Percentiles rank a stretch among this genome's conserved stretches.
Conservation (phyloP, 2,797 vertebrate genomes). For the Alcedo atthis region DNA sequence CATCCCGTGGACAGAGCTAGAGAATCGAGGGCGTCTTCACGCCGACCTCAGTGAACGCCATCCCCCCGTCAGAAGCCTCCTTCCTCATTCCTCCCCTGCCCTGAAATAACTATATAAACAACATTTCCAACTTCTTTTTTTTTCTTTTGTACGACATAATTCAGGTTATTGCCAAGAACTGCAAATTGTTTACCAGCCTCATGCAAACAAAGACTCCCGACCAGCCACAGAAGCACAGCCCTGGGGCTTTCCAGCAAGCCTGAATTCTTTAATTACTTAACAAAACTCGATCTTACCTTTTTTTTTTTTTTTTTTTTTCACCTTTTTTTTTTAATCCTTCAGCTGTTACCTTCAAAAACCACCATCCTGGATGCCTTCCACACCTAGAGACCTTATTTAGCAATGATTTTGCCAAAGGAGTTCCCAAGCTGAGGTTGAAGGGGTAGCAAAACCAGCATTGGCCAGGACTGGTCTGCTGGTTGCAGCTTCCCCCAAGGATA, state of each 20-base stretch:
- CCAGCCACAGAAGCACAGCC: constrained; percentile 29
- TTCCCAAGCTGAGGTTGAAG: neutral
- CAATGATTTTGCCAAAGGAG: neutral
- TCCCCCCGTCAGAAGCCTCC: neutral
- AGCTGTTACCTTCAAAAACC: constrained; percentile 34
- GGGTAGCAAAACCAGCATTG: accelerated
- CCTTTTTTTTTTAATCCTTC: neutral
- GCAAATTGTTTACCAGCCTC: constrained; percentile 49
- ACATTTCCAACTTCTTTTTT: neutral
- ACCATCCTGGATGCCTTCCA: constrained; percentile 29
- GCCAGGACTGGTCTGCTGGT: neutral
- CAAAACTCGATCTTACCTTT: constrained; percentile 1
- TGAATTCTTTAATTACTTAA: constrained; percentile 63
- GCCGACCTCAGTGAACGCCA: accelerated
- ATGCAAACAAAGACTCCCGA: constrained; percentile 4
- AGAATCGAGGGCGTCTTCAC: neutral
- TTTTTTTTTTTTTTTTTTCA: too few relatives aligned
- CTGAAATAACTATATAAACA: neutral
- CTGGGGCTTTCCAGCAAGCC: constrained; percentile 44
- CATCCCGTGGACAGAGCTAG: neutral
- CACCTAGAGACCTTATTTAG: neutral
- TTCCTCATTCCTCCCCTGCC: neutral
- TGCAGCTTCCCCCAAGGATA: neutral
- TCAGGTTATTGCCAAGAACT: constrained; percentile 54
- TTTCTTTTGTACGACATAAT: neutral